A percentile compares a stretch with the other conserved stretches of the same genome.
These are phyloP conservation scores for Spatulosminthurus flaviceps DNA, from an alignment of 2,888 invertebrate species.

Conservation along the genomic window DNA sequence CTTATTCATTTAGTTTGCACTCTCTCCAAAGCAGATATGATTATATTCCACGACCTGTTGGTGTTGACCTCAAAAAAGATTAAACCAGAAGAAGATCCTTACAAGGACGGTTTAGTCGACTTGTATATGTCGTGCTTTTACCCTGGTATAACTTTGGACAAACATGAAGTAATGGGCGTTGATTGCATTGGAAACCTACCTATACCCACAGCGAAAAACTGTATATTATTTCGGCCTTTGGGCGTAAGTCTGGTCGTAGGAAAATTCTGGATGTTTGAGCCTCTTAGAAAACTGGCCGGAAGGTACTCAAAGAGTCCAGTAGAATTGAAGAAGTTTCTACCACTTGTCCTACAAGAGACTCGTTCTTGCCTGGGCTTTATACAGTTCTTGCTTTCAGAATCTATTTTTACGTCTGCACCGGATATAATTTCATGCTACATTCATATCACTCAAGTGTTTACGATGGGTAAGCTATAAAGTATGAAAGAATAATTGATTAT, in stretches of 20 bases:
- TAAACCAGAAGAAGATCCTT: neutral
- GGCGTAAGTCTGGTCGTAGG: constrained; percentile 24
- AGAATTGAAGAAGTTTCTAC: constrained; percentile 31
- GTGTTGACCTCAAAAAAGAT: constrained; percentile 19
- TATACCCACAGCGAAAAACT: neutral
- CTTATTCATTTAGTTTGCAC: constrained; percentile 37
- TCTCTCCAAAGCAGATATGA: constrained; percentile 28
- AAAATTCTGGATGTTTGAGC: constrained; percentile 48
- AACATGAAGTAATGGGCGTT: too few relatives aligned
- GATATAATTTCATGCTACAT: constrained; percentile 37
- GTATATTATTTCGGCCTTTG: constrained; percentile 27
- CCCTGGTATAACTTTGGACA: constrained; percentile 13
- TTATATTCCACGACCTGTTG: constrained; percentile 20
- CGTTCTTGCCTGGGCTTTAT: constrained; percentile 30
- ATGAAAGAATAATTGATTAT: too few relatives aligned
- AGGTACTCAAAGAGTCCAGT: constrained; percentile 21
- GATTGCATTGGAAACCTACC: too few relatives aligned
- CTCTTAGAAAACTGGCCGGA: constrained; percentile 29
- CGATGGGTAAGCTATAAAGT: constrained; percentile 45
- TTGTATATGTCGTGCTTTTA: constrained; percentile 43
- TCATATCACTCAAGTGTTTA: constrained; percentile 37
- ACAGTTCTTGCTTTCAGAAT: constrained; percentile 10
- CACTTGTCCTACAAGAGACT: constrained; percentile 26
- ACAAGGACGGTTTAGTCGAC: neutral
- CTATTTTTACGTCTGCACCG: neutral